Evolutionary conservation across 2,888 invertebrate species (phyloP).

Genomic region (Mesorhabditis spiculigera): DNA sequence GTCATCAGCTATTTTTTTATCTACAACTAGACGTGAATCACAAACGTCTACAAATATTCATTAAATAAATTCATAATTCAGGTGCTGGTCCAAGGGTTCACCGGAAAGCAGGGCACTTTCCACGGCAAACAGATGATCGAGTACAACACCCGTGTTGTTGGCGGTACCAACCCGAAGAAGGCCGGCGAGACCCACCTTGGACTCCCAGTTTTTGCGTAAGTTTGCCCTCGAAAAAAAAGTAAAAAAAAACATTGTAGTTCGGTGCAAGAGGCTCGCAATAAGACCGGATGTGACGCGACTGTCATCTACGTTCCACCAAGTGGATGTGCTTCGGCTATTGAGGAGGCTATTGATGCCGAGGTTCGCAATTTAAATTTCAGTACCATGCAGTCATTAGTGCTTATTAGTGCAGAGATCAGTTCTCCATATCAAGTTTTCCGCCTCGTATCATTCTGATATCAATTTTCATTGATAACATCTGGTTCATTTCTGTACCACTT

Average conservation of each 20-base stretch:
- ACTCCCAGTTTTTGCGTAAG: conserved; percentile 76
- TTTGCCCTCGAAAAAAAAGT: conserved; percentile 60
- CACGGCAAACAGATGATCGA: conserved; percentile 91
- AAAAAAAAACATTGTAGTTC: conserved; percentile 9
- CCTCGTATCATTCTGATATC: too few species aligned
- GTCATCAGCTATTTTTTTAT: too few species aligned
- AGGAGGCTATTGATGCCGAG: conserved; percentile 60
- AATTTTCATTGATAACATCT: too few species aligned
- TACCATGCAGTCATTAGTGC: background rate
- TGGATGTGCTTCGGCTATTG: conserved; percentile 76
- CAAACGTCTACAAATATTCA: too few species aligned
- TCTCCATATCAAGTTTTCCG: too few species aligned
- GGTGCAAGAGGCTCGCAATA: conserved; percentile 62
- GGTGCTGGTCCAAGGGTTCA: conserved; percentile 31
- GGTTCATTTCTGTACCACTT: background rate
- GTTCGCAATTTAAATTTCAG: conserved; percentile 8
- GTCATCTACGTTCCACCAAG: conserved; percentile 97
- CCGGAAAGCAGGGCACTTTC: conserved; percentile 62
- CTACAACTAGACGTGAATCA: too few species aligned
- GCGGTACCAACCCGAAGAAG: conserved; percentile 69
- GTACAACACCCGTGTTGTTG: conserved; percentile 93
- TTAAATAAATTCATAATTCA: background rate
- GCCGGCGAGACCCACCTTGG: conserved; percentile 82
- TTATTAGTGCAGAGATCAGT: too few species aligned
- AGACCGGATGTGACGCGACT: conserved; percentile 83